Evolutionary conservation across 1,140 invertebrate species (phyloP), one percentile per base, ranked within the genome.

Genomic region (Psilanteris sp.): DNA sequence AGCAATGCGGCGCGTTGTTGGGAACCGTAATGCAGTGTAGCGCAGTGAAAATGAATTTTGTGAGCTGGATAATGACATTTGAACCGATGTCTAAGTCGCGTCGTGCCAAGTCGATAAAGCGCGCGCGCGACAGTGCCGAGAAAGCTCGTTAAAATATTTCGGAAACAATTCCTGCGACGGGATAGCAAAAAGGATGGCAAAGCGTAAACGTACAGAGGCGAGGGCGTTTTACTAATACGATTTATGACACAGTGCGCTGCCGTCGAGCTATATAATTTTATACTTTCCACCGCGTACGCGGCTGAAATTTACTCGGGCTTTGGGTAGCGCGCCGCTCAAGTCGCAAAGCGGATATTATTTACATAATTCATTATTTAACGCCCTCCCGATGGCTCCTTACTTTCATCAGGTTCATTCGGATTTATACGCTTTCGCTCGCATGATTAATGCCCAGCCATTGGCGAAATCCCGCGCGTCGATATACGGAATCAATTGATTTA

Each of bases 321-420:
- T 50, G 55, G 43, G 34, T 57, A 46, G n/a, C 2, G 41, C 39
- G 48, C 20, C 41, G 26, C 24, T 43, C 36, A 59, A 59, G 62
- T 67, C 62, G 62, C 71, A 76, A 76, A 76, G 72, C 62, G 72
- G 72, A 75, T 75, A 73, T 73, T 78, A 78, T 78, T 78, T 78
- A 78, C 75, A 73, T 78, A 68, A 64, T 78, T 78, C 68, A 78
- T 78, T 73, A 73, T 78, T 78, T 73, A 64, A 71, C 39, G 37
- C 59, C 46, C 73, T 66, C 39, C 39, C 75, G 68, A 50, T 41
- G 27, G 52, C 24, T 70, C 43, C 29, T 48, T 52, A 59, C 48
- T 34, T 59, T 64, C 52, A 24, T 64, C 43, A 39, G 52, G 50
- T 59, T 52, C 31, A 52, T 52, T 52, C 13, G 8, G 52, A 66